Evolutionary conservation across 2,888 invertebrate genomes (phyloP).

Genomic region (Eupithecia inturbata): DNA sequence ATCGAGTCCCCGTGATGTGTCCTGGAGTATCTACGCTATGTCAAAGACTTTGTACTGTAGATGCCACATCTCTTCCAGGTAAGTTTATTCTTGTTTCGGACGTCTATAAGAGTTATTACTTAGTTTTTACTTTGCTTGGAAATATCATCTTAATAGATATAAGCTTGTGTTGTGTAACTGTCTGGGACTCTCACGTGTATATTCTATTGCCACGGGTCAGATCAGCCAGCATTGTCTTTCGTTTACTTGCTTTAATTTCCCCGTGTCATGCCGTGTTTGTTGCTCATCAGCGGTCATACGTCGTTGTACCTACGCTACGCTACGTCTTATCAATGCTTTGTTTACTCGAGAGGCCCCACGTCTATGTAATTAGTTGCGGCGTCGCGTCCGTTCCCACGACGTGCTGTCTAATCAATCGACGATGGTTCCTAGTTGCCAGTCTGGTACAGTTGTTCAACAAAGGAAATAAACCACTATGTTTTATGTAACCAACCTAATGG

Average conservation of each 20-base stretch:
- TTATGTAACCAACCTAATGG: background rate
- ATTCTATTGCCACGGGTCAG: background rate
- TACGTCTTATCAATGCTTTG: background rate
- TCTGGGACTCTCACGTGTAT: background rate
- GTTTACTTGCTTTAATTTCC: background rate
- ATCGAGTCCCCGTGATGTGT: background rate
- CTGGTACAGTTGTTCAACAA: background rate
- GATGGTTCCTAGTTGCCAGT: background rate
- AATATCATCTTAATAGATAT: background rate
- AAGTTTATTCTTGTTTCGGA: background rate
- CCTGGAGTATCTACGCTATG: too few relatives aligned
- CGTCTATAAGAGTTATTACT: background rate
- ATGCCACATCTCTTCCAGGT: background rate
- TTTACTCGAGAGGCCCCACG: background rate
- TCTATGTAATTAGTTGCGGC: constrained; percentile 1
- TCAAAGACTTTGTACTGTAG: too few relatives aligned
- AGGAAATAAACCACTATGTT: background rate
- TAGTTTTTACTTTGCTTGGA: too few relatives aligned
- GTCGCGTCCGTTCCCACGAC: constrained; percentile 2
- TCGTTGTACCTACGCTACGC: background rate
- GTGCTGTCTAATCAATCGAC: constrained; percentile 4
- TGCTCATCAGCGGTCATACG: background rate
- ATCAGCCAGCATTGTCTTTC: background rate
- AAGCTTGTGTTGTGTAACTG: background rate
- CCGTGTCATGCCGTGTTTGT: background rate